Evolutionary conservation across 2,797 vertebrate genomes (phyloP).

Genomic region (Ispidina picta): DNA sequence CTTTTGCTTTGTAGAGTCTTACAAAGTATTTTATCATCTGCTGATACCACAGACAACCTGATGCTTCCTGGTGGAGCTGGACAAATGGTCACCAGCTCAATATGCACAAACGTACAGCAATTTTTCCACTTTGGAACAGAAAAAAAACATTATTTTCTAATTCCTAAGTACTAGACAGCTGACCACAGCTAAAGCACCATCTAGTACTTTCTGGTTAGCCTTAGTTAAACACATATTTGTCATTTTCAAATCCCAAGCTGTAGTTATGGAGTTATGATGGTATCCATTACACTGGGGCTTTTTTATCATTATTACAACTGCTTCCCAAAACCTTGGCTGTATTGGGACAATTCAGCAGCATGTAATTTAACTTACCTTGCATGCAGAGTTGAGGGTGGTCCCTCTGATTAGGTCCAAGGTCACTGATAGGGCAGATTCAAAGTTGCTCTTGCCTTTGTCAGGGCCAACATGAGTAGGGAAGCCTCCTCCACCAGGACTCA

Average conservation of each 20-base stretch:
- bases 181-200: slow-evolving; percentile 1
- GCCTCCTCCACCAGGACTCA: neutral
- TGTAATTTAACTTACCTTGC: slow-evolving; percentile 33
- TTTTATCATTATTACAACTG: slow-evolving; percentile 27
- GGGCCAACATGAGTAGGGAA: neutral
- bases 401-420: neutral
- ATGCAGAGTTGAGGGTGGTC: neutral
- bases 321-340: neutral
- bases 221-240: slow-evolving; percentile 14
- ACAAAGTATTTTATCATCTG: neutral
- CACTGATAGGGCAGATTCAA: neutral
- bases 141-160: neutral
- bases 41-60: neutral
- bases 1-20: neutral
- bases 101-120: neutral
- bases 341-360: neutral
- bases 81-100: neutral
- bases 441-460: neutral
- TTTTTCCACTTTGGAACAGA: neutral
- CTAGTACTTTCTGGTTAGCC: slow-evolving; percentile 41
- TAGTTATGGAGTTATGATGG: slow-evolving; percentile 34
- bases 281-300: slow-evolving; percentile 35
- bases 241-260: slow-evolving; percentile 43
- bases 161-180: slow-evolving; percentile 36
- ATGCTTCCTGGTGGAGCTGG: neutral